Base-by-base conservation (phyloP, 1,140 invertebrate species). In the Drosophila erecta region DNA sequence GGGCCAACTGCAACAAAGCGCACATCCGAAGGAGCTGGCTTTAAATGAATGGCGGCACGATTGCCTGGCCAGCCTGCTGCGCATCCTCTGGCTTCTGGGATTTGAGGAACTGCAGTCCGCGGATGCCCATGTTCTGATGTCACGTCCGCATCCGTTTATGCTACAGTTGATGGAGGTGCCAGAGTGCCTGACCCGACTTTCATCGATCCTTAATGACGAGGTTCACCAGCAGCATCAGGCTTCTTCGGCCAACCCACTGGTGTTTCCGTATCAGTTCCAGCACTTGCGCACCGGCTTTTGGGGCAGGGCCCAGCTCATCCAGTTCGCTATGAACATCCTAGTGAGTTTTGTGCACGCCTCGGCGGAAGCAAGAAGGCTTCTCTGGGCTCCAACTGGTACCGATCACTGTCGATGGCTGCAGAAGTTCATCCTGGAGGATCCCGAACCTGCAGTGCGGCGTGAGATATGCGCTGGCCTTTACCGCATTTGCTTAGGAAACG, bases 11-110 rank as follows among this genome's bases (percentile, higher is more conserved):
- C 95, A 96, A 92, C 86, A 92, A 30, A 93, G 94, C 57, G 93
- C 94, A 15, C 94, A 95, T 65, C 70, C 84, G 15, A 79, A 87
- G 44, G 95, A 94, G 49, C 94, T 96, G 59, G 83, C 81, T 0
- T 94, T 96, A 43, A 96, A 95, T 76, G 96, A 98, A 93, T 98
- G 98, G 98, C 96, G 97, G 57, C 97, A 98, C 92, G 98, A 99
- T 86, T 98, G 97, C 91, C 93, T 98, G 10, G 97, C 97, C 1
- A 96, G 96, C 77, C 92, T 99, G 11, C 90, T 98, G 14, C 96
- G 92, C 30, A 92, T 92, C 14, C 92, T 98, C 17, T 98, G 96
- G 92, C 95, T 97, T 64, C 94, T 98, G 46, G 97, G 97, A 0
- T 96, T 98, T 4, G 94, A 96, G 57, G 93, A 93, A 44, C 90